Percentiles rank a stretch among this genome's conserved stretches.
These are phyloP conservation scores for Ormyrus thymus DNA, from an alignment of 2,888 invertebrate species.

Conservation along the genomic window DNA sequence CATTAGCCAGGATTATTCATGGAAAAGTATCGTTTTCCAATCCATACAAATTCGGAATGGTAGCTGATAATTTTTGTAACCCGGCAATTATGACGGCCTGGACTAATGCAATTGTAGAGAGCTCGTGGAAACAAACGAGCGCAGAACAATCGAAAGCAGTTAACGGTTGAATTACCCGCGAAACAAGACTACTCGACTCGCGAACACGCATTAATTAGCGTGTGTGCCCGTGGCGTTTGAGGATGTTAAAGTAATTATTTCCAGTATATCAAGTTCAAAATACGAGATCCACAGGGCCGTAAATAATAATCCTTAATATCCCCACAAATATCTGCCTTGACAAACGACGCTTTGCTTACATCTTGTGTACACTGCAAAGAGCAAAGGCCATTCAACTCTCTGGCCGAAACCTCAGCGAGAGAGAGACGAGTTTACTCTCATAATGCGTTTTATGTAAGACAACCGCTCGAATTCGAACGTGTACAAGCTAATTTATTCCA, in stretches of 20 bases:
- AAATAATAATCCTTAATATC: constrained; percentile 50
- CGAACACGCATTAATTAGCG: constrained; percentile 32
- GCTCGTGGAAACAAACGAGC: constrained; percentile 3
- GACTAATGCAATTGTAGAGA: too few relatives aligned
- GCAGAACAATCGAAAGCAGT: constrained; percentile 5
- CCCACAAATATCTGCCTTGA: constrained; percentile 40
- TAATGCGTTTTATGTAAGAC: constrained; percentile 53
- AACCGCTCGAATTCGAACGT: neutral
- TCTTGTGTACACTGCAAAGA: neutral
- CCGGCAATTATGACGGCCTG: too few relatives aligned
- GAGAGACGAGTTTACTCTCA: constrained; percentile 44
- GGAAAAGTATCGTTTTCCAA: too few relatives aligned
- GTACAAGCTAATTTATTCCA: constrained; percentile 54
- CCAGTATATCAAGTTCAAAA: constrained; percentile 42
- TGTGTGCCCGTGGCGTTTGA: constrained; percentile 3
- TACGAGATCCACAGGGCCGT: constrained; percentile 17
- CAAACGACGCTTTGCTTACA: constrained; percentile 17
- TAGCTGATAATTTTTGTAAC: too few relatives aligned
- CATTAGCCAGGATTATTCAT: too few relatives aligned
- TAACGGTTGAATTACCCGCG: constrained; percentile 24
- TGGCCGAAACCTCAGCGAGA: neutral
- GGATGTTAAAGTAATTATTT: constrained; percentile 33
- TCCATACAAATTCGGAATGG: too few relatives aligned
- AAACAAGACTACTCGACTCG: constrained; percentile 6
- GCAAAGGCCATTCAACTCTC: neutral